A percentile compares a stretch with the other conserved stretches of the same genome.
phyloP scores from a whole-genome alignment of 2,888 invertebrate genomes.

The Troglohyphantes excavatus region DNA sequence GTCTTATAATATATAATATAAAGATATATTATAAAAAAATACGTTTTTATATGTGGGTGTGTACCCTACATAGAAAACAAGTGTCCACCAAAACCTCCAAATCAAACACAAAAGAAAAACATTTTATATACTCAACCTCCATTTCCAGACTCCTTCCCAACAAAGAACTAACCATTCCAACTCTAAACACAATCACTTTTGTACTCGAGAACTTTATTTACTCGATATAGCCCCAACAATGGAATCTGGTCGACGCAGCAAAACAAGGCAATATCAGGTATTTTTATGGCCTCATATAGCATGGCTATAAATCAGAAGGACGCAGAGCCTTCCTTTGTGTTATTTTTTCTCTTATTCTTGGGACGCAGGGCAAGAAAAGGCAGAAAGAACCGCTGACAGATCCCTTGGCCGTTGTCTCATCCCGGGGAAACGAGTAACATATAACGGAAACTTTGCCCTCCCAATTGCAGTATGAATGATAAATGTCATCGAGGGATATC shows the following conservation, averaged over 20 bases:
- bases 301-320: slow-evolving; percentile 48
- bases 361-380: background rate
- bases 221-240: slow-evolving; percentile 8
- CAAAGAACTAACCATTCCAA: background rate
- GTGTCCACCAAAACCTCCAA: no score
- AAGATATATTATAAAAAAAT: no score
- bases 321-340: slow-evolving; percentile 22
- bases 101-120: background rate
- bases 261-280: slow-evolving; percentile 50
- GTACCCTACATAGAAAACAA: no score
- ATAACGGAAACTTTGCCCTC: background rate
- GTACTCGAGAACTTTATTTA: slow-evolving; percentile 46
- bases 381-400: slow-evolving; percentile 38
- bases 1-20: no score
- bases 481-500: background rate
- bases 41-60: no score
- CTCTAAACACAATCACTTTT: slow-evolving; percentile 50
- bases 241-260: slow-evolving; percentile 49
- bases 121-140: background rate
- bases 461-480: background rate
- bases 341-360: slow-evolving; percentile 17
- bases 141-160: background rate
- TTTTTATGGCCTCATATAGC: slow-evolving; percentile 69
- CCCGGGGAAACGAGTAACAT: slow-evolving; percentile 10
- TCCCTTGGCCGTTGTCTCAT: slow-evolving; percentile 6